Conservation (phyloP, 2,888 invertebrate genomes). For the Poecilus cupreus region DNA sequence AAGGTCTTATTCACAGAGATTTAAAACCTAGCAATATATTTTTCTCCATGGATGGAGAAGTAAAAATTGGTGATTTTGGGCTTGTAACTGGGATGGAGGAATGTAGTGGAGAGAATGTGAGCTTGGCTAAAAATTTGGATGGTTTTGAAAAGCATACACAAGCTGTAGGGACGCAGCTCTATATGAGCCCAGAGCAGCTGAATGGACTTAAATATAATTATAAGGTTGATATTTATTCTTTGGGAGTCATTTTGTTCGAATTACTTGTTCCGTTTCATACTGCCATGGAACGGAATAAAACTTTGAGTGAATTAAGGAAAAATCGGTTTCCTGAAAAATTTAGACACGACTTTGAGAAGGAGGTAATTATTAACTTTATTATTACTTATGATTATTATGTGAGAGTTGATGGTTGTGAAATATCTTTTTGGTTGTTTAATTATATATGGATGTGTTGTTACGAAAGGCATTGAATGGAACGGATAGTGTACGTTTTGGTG, state of each 20-base stretch:
- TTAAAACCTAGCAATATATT: slow-evolving; percentile 96
- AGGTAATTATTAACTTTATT: slow-evolving; percentile 74
- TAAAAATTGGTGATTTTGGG: slow-evolving; percentile 99
- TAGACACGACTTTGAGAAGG: slow-evolving; percentile 77
- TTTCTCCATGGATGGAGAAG: slow-evolving; percentile 90
- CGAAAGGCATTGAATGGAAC: too few relatives aligned
- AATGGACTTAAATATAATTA: slow-evolving; percentile 85
- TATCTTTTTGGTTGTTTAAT: too few relatives aligned
- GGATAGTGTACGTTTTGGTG: too few relatives aligned
- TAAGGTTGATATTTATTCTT: slow-evolving; percentile 96
- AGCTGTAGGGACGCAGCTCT: slow-evolving; percentile 88
- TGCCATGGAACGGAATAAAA: slow-evolving; percentile 89
- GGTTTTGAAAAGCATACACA: slow-evolving; percentile 75
- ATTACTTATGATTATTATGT: too few relatives aligned
- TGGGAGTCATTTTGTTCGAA: slow-evolving; percentile 96
- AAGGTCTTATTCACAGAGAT: slow-evolving; percentile 96
- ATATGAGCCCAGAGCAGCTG: slow-evolving; percentile 98
- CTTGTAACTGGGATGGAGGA: slow-evolving; percentile 93
- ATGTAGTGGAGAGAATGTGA: slow-evolving; percentile 73
- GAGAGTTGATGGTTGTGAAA: too few relatives aligned
- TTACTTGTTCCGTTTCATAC: slow-evolving; percentile 92
- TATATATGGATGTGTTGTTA: too few relatives aligned
- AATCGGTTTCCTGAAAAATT: slow-evolving; percentile 84
- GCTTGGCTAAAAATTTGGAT: slow-evolving; percentile 43
- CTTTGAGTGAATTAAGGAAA: slow-evolving; percentile 79